phyloP scores from a whole-genome alignment of 1,140 invertebrate species.

The Drosophila tropicalis region DNA sequence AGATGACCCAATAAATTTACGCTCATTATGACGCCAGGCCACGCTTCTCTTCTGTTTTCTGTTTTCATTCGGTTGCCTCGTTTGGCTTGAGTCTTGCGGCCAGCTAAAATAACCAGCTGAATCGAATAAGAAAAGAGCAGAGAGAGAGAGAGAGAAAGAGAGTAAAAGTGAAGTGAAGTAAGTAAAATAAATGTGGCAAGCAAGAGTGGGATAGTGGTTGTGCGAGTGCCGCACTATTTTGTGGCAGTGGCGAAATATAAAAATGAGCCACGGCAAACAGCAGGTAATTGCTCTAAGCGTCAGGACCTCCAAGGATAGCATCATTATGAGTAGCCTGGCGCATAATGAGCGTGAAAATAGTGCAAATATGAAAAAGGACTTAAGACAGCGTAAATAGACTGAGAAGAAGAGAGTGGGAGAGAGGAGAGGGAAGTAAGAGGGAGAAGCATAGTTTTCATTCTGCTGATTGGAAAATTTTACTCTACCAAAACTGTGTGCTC shows the following conservation, averaged over 20 bases:
- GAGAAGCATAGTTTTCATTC: background rate
- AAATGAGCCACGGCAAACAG: constrained; percentile 46
- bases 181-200: constrained; percentile 67
- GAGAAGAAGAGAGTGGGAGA: constrained; percentile 23
- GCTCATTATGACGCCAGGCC: constrained; percentile 77
- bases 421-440: background rate
- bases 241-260: constrained; percentile 38
- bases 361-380: constrained; percentile 72
- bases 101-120: constrained; percentile 50
- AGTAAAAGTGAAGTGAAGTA: constrained; percentile 29
- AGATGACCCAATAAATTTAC: constrained; percentile 82
- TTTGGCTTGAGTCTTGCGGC: constrained; percentile 50
- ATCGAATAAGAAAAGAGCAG: background rate
- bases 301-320: constrained; percentile 31
- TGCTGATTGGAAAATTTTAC: background rate
- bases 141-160: background rate
- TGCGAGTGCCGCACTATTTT: constrained; percentile 5
- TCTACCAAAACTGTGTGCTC: background rate
- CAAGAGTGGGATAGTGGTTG: constrained; percentile 23
- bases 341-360: constrained; percentile 80
- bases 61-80: constrained; percentile 11
- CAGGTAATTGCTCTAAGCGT: constrained; percentile 73
- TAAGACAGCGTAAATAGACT: constrained; percentile 15
- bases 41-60: constrained; percentile 49
- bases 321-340: constrained; percentile 54